Conservation (phyloP, 1,140 invertebrate species). For the Lethrus apterus region DNA sequence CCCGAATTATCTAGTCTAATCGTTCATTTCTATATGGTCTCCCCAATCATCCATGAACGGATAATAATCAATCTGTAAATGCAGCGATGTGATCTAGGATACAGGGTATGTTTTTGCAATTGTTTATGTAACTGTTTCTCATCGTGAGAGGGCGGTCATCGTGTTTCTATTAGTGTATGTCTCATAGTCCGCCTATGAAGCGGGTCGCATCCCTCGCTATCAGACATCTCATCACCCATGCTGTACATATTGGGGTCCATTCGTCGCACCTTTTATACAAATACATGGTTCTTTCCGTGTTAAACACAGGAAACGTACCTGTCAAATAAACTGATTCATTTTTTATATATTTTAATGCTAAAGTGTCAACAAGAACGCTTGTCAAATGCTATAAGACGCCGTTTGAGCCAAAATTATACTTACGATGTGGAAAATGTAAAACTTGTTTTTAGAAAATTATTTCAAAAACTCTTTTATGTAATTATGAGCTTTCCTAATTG, state of each 20-base stretch:
- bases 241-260: slow-evolving; percentile 17
- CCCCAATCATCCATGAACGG: slow-evolving; percentile 36
- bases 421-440: too few relatives aligned
- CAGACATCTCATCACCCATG: slow-evolving; percentile 12
- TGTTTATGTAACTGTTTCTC: slow-evolving; percentile 60
- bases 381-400: too few relatives aligned
- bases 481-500: too few relatives aligned
- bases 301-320: slow-evolving; percentile 29
- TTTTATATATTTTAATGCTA: too few relatives aligned
- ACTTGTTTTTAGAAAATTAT: too few relatives aligned
- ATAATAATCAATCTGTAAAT: slow-evolving; percentile 38
- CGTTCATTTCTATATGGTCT: slow-evolving; percentile 23
- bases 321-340: slow-evolving; percentile 25
- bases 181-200: slow-evolving; percentile 10
- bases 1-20: slow-evolving; percentile 23
- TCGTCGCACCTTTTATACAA: slow-evolving; percentile 13
- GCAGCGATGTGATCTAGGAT: slow-evolving; percentile 60
- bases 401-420: too few relatives aligned
- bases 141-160: slow-evolving; percentile 37
- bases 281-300: slow-evolving; percentile 28
- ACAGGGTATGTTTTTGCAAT: slow-evolving; percentile 65
- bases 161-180: slow-evolving; percentile 29
- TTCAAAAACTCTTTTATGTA: too few relatives aligned
- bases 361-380: too few relatives aligned
- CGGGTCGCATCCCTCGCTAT: slow-evolving; percentile 13